phyloP scores from a whole-genome alignment of 1,140 invertebrate species.

The Drosophila sulfurigaster region DNA sequence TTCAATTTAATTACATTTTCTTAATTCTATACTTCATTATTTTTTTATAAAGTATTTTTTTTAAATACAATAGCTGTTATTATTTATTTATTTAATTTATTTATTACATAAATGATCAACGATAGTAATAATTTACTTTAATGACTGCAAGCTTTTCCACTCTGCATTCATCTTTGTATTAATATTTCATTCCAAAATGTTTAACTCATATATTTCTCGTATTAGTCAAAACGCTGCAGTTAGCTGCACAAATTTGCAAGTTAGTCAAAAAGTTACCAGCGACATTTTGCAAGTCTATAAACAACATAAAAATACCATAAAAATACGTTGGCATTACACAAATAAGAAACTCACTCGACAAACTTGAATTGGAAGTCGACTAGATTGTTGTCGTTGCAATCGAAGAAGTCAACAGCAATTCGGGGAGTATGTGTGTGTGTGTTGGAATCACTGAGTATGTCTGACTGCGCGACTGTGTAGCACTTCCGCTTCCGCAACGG shows the following conservation, averaged over 20 bases:
- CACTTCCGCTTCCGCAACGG: conserved; percentile 69
- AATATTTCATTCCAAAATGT: no score
- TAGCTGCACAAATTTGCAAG: not conserved
- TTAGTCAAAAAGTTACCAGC: conserved; percentile 21
- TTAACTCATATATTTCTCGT: not conserved
- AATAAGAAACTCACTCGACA: conserved; percentile 46
- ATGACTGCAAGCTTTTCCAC: no score
- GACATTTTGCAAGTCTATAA: conserved; percentile 23
- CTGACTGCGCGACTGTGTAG: conserved; percentile 68
- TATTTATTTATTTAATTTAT: no score
- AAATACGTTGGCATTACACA: conserved; percentile 50
- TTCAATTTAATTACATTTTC: no score
- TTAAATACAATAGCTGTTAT: no score
- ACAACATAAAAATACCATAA: conserved; percentile 52
- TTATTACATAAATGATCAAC: no score
- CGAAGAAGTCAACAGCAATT: conserved; percentile 28
- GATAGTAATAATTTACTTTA: no score
- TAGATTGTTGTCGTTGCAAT: conserved; percentile 37
- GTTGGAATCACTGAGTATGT: conserved; percentile 53
- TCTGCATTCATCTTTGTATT: no score
- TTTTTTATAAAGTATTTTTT: no score
- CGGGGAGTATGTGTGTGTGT: conserved; percentile 12
- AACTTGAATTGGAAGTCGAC: conserved; percentile 42
- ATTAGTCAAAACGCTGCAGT: not conserved
- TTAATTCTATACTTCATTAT: no score